A percentile compares a stretch with the other conserved stretches of the same genome.
Conservation (phyloP, 2,797 vertebrate species). For the Platalea minor region DNA sequence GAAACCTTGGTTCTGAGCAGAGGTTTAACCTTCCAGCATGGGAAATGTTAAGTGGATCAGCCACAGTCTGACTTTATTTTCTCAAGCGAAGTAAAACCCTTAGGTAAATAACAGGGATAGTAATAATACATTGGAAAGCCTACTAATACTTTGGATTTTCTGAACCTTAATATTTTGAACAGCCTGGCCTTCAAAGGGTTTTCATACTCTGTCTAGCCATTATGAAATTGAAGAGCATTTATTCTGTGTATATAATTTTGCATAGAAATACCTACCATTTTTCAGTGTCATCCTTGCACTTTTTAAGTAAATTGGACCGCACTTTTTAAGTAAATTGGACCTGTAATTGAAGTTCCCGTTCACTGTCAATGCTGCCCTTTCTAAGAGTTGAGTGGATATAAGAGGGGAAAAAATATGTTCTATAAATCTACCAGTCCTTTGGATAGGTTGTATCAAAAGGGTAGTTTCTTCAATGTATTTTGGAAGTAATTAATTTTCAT, state of each 20-base stretch:
- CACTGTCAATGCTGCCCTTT: neutral
- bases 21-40: neutral
- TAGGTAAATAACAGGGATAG: constrained; percentile 34
- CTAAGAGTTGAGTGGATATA: neutral
- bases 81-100: neutral
- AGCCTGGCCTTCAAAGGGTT: neutral
- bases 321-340: neutral
- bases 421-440: neutral
- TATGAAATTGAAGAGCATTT: neutral
- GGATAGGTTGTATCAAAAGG: neutral
- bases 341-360: neutral
- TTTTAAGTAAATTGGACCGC: neutral
- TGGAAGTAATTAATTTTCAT: neutral
- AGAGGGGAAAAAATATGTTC: neutral
- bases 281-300: neutral
- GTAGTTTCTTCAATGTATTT: neutral
- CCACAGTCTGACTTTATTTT: neutral
- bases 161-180: constrained; percentile 34
- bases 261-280: neutral
- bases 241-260: neutral
- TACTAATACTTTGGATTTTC: neutral
- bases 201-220: neutral
- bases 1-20: neutral
- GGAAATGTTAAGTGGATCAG: constrained; percentile 9
- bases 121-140: neutral